phyloP scores from a whole-genome alignment of 1,140 invertebrate genomes.

The Drosophila novamexicana region DNA sequence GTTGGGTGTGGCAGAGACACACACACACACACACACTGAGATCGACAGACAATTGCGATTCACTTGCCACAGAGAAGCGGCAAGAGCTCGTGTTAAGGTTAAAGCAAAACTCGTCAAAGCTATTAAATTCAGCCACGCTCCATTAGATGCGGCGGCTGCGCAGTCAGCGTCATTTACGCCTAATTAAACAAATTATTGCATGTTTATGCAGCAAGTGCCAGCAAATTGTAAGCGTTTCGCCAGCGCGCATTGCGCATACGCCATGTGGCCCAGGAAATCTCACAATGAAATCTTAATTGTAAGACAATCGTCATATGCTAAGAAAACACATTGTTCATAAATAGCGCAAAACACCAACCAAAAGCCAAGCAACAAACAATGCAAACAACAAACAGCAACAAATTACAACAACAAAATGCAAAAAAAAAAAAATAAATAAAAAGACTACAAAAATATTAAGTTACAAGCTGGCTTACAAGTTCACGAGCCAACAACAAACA shows the following conservation, averaged over 20 bases:
- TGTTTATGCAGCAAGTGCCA: conserved; percentile 65
- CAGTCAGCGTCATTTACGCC: conserved; percentile 74
- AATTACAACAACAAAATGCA: conserved; percentile 31
- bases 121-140: conserved; percentile 78
- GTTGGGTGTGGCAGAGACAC: conserved; percentile 52
- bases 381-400: conserved; percentile 32
- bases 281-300: conserved; percentile 78
- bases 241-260: conserved; percentile 57
- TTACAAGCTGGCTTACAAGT: conserved; percentile 77
- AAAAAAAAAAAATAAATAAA: conserved; percentile 15
- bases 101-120: conserved; percentile 67
- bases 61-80: conserved; percentile 63
- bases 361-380: conserved; percentile 46
- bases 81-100: conserved; percentile 56
- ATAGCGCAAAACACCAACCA: conserved; percentile 65
- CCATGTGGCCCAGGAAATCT: conserved; percentile 71
- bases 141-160: conserved; percentile 61
- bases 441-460: conserved; percentile 51
- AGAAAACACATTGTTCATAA: conserved; percentile 63
- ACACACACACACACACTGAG: conserved; percentile 5
- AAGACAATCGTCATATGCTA: conserved; percentile 64
- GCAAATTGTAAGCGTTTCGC: conserved; percentile 30
- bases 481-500: conserved; percentile 59
- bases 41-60: conserved; percentile 38
- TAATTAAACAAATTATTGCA: conserved; percentile 81